phyloP scores from a whole-genome alignment of 2,888 invertebrate genomes.

The Caradrina kadenii region DNA sequence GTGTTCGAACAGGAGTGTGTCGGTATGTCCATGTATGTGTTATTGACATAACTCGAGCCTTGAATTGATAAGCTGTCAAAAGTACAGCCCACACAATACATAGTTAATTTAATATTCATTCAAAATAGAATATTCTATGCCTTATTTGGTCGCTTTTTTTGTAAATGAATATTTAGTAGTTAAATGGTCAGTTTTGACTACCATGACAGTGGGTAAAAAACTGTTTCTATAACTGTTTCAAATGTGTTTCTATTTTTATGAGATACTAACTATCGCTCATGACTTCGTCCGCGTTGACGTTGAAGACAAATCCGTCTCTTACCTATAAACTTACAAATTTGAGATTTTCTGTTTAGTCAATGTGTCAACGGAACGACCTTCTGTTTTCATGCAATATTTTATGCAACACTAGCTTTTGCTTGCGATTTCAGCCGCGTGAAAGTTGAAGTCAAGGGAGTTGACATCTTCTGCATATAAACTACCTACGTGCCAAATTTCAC shows the following conservation, averaged over 20 bases:
- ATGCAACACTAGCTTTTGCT: too few species aligned
- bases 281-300: background rate
- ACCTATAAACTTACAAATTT: too few species aligned
- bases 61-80: constrained; percentile 55
- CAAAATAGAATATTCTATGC: constrained; percentile 34
- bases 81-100: constrained; percentile 57
- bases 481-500: too few species aligned
- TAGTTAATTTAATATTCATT: constrained; percentile 33
- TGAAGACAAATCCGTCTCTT: too few species aligned
- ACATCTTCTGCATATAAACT: too few species aligned
- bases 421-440: too few species aligned
- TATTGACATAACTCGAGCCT: constrained; percentile 51
- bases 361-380: too few species aligned
- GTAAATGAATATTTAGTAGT: constrained; percentile 25
- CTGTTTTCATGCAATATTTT: too few species aligned
- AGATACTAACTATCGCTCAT: background rate
- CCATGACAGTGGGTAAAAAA: background rate
- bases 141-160: constrained; percentile 46
- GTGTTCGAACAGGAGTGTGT: constrained; percentile 37
- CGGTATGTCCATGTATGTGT: constrained; percentile 38
- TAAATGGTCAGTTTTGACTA: constrained; percentile 28
- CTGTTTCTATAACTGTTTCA: background rate
- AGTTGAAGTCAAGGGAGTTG: too few species aligned
- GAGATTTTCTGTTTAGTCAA: too few species aligned
- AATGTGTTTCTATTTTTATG: background rate